Conservation (phyloP, 2,888 invertebrate genomes). For the Sericinus montela region DNA sequence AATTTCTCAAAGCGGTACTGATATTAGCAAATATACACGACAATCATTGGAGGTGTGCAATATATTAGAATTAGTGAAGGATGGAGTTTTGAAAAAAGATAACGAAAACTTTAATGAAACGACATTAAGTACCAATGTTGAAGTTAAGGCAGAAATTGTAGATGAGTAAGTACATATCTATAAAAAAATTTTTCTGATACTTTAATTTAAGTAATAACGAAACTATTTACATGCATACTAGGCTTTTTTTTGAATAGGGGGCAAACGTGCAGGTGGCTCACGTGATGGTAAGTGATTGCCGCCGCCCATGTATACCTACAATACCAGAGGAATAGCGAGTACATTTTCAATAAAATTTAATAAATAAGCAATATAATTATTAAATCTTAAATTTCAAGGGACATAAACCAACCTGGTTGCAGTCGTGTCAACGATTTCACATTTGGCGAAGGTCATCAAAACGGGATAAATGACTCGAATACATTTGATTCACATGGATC, state of each 20-base stretch:
- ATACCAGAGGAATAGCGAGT: no score
- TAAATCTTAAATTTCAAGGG: conserved; percentile 6
- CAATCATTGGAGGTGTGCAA: conserved; percentile 62
- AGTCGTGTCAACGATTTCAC: conserved; percentile 20
- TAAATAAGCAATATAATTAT: no score
- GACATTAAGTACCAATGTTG: conserved; percentile 49
- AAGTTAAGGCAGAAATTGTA: conserved; percentile 64
- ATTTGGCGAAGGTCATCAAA: conserved; percentile 28
- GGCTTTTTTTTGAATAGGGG: no score
- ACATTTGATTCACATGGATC: conserved; percentile 39
- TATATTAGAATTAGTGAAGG: conserved; percentile 56
- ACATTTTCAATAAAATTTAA: no score
- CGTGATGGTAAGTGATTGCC: no score
- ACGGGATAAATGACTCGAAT: conserved; percentile 26
- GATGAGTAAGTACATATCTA: conserved; percentile 61
- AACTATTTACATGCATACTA: no score
- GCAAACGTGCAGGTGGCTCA: no score
- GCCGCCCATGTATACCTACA: no score
- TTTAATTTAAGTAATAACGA: no score
- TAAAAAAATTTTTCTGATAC: not conserved
- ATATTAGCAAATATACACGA: conserved; percentile 46
- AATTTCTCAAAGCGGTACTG: conserved; percentile 47
- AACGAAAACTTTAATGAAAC: conserved; percentile 48
- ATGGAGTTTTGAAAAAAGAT: conserved; percentile 44
- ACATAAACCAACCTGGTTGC: conserved; percentile 21